phyloP scores from a whole-genome alignment of 1,140 invertebrate genomes.

The Coptotermes formosanus region DNA sequence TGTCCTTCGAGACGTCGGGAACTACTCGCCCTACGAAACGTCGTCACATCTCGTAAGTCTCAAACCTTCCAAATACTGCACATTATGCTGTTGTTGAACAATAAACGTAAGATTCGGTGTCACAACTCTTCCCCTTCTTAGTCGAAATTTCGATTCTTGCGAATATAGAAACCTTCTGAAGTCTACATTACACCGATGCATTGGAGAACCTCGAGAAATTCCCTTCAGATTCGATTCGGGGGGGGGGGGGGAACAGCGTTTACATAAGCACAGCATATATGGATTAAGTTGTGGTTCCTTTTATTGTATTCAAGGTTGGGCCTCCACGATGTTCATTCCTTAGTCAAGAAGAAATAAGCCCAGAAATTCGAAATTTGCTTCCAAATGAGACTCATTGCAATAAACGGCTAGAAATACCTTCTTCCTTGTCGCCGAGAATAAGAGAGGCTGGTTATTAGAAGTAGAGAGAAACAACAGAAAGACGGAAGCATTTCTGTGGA shows the following conservation, averaged over 20 bases:
- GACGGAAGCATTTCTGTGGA: not conserved
- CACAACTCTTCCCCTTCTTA: too few species aligned
- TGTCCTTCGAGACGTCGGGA: too few species aligned
- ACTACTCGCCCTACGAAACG: too few species aligned
- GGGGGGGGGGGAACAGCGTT: not conserved
- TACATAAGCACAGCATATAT: not conserved
- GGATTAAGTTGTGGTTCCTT: not conserved
- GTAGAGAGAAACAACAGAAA: not conserved
- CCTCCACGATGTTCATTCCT: not conserved
- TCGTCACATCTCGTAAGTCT: too few species aligned
- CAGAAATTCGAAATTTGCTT: constrained; percentile 8
- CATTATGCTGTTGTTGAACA: too few species aligned
- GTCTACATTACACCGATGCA: too few species aligned
- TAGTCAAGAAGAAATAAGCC: not conserved
- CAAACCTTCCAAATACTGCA: too few species aligned
- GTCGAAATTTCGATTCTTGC: too few species aligned
- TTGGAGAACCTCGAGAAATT: not conserved
- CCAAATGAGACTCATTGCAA: not conserved
- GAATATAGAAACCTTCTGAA: too few species aligned
- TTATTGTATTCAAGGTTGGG: not conserved
- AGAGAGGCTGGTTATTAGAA: too few species aligned
- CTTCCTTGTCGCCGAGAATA: not conserved
- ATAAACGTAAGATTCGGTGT: too few species aligned
- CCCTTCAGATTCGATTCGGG: not conserved
- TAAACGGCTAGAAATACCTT: not conserved